Percentiles rank a stretch among this genome's conserved stretches.
Evolutionary conservation across 2,797 vertebrate species (phyloP).

Genomic region (Lateolabrax maculatus): DNA sequence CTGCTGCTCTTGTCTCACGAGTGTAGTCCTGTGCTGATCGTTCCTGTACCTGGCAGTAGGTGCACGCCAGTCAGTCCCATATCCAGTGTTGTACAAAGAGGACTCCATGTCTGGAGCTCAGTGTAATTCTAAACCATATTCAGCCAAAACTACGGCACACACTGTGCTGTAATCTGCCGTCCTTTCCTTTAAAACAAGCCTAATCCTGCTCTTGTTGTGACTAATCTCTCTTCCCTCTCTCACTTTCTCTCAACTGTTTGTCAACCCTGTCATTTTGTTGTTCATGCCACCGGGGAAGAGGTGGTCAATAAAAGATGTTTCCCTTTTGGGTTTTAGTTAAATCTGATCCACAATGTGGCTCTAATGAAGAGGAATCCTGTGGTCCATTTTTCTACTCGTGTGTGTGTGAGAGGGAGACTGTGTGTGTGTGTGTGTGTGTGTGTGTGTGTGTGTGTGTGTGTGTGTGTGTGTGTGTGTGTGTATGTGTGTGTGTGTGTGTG

Average conservation of each 20-base stretch:
- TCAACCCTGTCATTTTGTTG: constrained; percentile 28
- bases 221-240: constrained; percentile 46
- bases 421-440: background rate
- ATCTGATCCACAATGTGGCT: constrained; percentile 17
- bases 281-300: background rate
- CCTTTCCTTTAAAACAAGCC: constrained; percentile 57
- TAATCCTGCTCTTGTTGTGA: constrained; percentile 68
- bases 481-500: constrained; percentile 8
- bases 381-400: background rate
- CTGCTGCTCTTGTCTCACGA: background rate
- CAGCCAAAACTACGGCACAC: constrained; percentile 30
- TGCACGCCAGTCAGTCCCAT: background rate
- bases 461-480: background rate
- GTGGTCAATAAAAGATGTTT: constrained; percentile 4
- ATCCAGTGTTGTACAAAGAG: constrained; percentile 33
- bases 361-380: constrained; percentile 31
- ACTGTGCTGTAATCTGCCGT: constrained; percentile 51
- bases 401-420: background rate
- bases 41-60: constrained; percentile 12
- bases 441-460: constrained; percentile 17
- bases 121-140: constrained; percentile 52
- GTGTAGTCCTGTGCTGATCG: background rate
- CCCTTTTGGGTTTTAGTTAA: constrained; percentile 18
- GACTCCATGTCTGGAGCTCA: constrained; percentile 20
- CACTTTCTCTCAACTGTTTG: constrained; percentile 43